Percentiles rank a stretch among this genome's conserved stretches.
Conservation (phyloP, 2,888 invertebrate genomes). For the Andrena camellia region DNA sequence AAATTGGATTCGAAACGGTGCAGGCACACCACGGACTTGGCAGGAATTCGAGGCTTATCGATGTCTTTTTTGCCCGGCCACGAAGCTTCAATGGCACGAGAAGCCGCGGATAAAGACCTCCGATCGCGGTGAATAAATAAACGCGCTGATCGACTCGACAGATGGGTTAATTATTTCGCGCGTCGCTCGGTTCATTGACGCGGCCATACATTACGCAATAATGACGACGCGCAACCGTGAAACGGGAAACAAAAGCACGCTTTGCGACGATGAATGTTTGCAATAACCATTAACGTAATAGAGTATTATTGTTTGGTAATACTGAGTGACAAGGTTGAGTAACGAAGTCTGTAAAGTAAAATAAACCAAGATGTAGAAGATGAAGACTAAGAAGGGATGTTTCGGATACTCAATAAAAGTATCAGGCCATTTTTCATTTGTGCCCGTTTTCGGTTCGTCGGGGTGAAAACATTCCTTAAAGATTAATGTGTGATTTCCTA, state of each 20-base stretch:
- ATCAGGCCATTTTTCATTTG: too few relatives aligned
- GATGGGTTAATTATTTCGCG: conserved; percentile 59
- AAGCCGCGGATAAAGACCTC: neutral
- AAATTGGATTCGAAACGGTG: conserved; percentile 63
- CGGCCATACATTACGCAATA: conserved; percentile 11
- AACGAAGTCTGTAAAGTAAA: neutral
- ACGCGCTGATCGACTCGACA: conserved; percentile 25
- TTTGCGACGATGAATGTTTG: neutral
- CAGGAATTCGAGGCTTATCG: conserved; percentile 51
- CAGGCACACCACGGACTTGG: conserved; percentile 63
- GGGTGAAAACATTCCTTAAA: too few relatives aligned
- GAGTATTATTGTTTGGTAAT: neutral
- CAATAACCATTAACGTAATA: neutral
- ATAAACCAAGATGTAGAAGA: neutral
- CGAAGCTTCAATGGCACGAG: neutral
- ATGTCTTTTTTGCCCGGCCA: conserved; percentile 4
- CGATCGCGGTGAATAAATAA: conserved; percentile 28
- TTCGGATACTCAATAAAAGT: too few relatives aligned
- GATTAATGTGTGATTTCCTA: too few relatives aligned
- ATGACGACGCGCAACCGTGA: conserved; percentile 6
- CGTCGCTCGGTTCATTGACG: conserved; percentile 8
- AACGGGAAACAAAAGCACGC: neutral
- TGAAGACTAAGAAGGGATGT: too few relatives aligned
- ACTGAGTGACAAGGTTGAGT: neutral
- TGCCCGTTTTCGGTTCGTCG: too few relatives aligned